Conservation (phyloP, 2,888 invertebrate genomes). For the Prenolepis imparis region DNA sequence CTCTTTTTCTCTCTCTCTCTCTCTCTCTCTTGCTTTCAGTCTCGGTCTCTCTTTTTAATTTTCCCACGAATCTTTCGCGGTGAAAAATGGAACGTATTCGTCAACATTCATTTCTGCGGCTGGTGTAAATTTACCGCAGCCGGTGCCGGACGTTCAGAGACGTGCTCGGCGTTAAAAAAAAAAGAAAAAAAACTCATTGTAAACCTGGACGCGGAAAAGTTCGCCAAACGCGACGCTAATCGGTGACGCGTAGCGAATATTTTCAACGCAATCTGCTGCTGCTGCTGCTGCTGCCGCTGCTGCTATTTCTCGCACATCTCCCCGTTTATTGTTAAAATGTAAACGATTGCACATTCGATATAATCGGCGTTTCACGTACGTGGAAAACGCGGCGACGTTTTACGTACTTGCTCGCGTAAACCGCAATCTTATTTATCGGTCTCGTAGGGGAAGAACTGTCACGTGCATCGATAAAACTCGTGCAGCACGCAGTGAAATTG, state of each 20-base stretch:
- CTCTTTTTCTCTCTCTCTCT: not conserved
- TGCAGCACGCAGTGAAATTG: conserved; percentile 1
- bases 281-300: not conserved
- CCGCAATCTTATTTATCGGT: conserved; percentile 25
- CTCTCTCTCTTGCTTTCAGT: not conserved
- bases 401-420: conserved; percentile 31
- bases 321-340: conserved; percentile 22
- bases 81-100: conserved; percentile 38
- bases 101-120: conserved; percentile 31
- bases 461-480: conserved; percentile 34
- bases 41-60: not conserved
- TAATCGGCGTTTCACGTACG: conserved; percentile 21
- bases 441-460: not conserved
- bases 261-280: conserved; percentile 14
- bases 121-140: conserved; percentile 40
- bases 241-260: conserved; percentile 29
- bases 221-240: conserved; percentile 17
- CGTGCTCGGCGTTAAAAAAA: not conserved
- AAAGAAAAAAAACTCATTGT: conserved; percentile 25
- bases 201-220: conserved; percentile 39
- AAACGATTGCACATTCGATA: conserved; percentile 1
- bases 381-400: not conserved
- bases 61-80: conserved; percentile 4
- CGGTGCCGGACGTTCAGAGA: conserved; percentile 14
- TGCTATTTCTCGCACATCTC: not conserved